These are phyloP conservation scores for Salminus brasiliensis DNA, from an alignment of 2,113 vertebrate genomes.

Conservation along the genomic window DNA sequence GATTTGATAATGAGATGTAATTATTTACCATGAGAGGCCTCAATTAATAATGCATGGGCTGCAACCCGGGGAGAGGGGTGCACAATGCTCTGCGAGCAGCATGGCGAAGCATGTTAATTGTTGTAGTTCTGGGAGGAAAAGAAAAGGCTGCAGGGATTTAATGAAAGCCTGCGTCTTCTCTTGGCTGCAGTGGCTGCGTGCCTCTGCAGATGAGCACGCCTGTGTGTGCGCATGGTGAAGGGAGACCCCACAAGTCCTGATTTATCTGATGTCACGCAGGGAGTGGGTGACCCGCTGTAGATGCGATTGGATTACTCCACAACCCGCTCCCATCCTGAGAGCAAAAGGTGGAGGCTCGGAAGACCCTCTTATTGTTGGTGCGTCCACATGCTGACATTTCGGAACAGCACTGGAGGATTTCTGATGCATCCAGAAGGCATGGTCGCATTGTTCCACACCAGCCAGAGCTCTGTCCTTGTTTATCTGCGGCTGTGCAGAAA, in stretches of 20 bases:
- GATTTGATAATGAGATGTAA: conserved; percentile 55
- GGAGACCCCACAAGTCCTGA: background rate
- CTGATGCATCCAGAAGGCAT: conserved; percentile 29
- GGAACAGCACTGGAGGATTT: conserved; percentile 3
- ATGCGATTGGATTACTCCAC: background rate
- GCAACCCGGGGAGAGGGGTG: conserved; percentile 35
- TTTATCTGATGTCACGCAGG: background rate
- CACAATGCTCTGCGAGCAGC: conserved; percentile 19
- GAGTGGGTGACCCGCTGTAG: background rate
- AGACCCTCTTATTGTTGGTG: background rate
- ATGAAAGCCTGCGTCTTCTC: conserved; percentile 28
- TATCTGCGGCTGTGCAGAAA: conserved; percentile 47
- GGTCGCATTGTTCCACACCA: conserved; percentile 29
- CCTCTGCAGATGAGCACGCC: background rate
- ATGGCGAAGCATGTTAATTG: conserved; percentile 43
- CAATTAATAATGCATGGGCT: conserved; percentile 59
- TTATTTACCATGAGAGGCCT: conserved; percentile 57
- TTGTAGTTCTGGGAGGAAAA: conserved; percentile 10
- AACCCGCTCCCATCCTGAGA: background rate
- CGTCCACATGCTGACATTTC: conserved; percentile 31
- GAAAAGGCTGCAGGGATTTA: conserved; percentile 27
- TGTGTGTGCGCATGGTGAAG: background rate
- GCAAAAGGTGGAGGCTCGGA: background rate
- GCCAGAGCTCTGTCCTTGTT: conserved; percentile 33
- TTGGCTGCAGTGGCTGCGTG: background rate